Conservation (phyloP, 1,140 invertebrate species). For the Caenorhabditis remanei region DNA sequence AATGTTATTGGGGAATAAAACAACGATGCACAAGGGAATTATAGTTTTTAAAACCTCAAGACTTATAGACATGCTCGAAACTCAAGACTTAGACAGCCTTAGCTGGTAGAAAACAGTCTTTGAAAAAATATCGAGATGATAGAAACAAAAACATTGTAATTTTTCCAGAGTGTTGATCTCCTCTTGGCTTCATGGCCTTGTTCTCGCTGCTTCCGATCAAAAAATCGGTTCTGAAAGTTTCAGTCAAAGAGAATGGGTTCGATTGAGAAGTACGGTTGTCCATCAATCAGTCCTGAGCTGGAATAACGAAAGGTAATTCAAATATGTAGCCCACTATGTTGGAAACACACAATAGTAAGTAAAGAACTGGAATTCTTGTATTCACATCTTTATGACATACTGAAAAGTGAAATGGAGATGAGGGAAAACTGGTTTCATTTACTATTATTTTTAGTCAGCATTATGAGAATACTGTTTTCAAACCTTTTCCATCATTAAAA, state of each 20-base stretch:
- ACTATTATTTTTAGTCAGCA: too few species aligned
- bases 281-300: background rate
- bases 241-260: conserved; percentile 26
- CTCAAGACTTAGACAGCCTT: too few species aligned
- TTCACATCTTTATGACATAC: background rate
- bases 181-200: conserved; percentile 8
- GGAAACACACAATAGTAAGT: background rate
- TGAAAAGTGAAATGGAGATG: conserved; percentile 31
- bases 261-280: conserved; percentile 24
- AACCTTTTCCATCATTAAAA: too few species aligned
- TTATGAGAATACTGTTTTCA: too few species aligned
- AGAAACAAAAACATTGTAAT: too few species aligned
- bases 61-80: too few species aligned
- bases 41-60: too few species aligned
- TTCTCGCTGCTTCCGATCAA: background rate
- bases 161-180: background rate
- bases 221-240: conserved; percentile 14
- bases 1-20: too few species aligned
- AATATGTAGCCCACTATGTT: background rate
- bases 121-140: too few species aligned
- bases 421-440: conserved; percentile 8
- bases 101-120: too few species aligned
- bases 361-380: background rate
- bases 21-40: too few species aligned
- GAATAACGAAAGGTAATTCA: conserved; percentile 37